Conservation (phyloP, 2,888 invertebrate species). For the Andrena bucephala region DNA sequence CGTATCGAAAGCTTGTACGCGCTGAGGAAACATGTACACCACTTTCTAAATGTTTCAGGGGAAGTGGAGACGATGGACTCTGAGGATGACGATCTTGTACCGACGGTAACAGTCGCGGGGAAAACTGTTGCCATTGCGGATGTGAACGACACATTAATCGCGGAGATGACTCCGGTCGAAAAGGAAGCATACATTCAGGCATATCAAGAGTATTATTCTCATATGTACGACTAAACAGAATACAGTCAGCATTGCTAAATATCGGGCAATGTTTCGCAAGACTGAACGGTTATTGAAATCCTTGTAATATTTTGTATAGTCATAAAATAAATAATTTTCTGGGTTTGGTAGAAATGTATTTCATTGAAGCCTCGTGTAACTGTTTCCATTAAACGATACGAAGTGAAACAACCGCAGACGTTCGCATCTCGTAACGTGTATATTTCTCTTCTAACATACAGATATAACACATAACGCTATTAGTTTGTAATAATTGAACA, state of each 20-base stretch:
- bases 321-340: conserved; percentile 72
- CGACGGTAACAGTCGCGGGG: conserved; percentile 93
- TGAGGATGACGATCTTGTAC: conserved; percentile 92
- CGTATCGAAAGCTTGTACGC: background rate
- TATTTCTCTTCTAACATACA: conserved; percentile 77
- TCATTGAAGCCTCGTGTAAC: background rate
- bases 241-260: conserved; percentile 48
- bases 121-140: conserved; percentile 93
- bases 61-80: conserved; percentile 92
- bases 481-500: conserved; percentile 71
- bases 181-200: conserved; percentile 97
- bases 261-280: conserved; percentile 51
- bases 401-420: conserved; percentile 3
- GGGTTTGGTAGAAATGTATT: conserved; percentile 52
- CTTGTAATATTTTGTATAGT: conserved; percentile 80
- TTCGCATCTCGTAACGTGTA: conserved; percentile 39
- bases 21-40: background rate
- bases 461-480: conserved; percentile 78
- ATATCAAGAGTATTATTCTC: conserved; percentile 97
- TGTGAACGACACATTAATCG: conserved; percentile 94
- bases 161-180: conserved; percentile 95
- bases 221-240: conserved; percentile 90
- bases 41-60: conserved; percentile 82
- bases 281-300: conserved; percentile 63
- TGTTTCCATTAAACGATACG: conserved; percentile 11